Evolutionary conservation across 2,797 vertebrate genomes (phyloP), one percentile per base, ranked within the genome.

Genomic region (Halcyon chelicuti): DNA sequence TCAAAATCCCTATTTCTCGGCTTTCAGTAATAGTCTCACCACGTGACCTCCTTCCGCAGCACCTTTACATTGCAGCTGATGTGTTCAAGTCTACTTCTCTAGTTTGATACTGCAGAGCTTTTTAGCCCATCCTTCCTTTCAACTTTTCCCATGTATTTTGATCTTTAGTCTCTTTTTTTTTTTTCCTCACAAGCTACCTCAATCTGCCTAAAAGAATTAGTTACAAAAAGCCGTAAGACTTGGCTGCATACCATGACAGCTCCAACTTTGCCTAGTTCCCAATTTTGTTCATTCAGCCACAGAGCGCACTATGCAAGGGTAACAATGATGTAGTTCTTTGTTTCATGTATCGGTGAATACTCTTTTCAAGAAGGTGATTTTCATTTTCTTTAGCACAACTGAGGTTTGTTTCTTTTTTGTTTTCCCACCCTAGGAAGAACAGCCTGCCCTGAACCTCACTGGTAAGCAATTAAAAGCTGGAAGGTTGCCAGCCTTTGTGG

Each of bases 381-480:
- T 65, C 60, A 58, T 90, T 92, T 93, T 90, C 81, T 82, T 81
- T n/a, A 94, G 74, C 28, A 77, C 74, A 92, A 86, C 71, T 49
- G 52, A 94, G 55, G 52, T 92, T 95, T 94, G 83, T 54, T 87
- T 78, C 51, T 62, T 93, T 91, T 88, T 52, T 3, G 1, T 78
- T 84, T 93, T 95, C 74, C 86, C 80, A 96, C 9, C 47, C 67
- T 57, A 90, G 79, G 86, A 92, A 88, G 88, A 94, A 88, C 29
- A 92, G 67, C 18, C 80, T 87, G 80, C 61, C 83, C 80, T 65
- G 63, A 95, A 72, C 82, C 80, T 94, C 86, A n/a, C 31, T 94
- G 65, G 94, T 70, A 96, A 94, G 91, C 86, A 95, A 96, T 95
- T 97, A 96, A 95, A 94, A 93, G 66, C 54, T 97, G 95, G 96